Conservation (phyloP, 2,797 vertebrate species). For the Avahi laniger region DNA sequence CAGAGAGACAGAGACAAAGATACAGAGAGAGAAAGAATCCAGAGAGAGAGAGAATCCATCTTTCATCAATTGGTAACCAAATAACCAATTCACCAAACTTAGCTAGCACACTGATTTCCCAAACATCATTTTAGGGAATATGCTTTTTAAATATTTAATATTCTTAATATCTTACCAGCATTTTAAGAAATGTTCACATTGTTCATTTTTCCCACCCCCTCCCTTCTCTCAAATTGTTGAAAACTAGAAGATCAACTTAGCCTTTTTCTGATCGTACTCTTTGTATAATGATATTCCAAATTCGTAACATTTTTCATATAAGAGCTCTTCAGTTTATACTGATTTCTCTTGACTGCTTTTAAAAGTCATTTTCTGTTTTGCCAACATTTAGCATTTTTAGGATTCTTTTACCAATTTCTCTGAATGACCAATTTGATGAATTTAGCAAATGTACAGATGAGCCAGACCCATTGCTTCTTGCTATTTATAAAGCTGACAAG, state of each 20-base stretch:
- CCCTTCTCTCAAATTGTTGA: neutral
- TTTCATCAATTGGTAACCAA: neutral
- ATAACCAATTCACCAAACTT: neutral
- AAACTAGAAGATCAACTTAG: neutral
- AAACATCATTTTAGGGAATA: neutral
- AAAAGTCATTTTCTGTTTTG: slow-evolving; percentile 35
- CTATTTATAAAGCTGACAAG: slow-evolving; percentile 15
- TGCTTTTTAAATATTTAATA: neutral
- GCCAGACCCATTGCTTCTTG: neutral
- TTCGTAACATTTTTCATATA: neutral
- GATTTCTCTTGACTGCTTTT: slow-evolving; percentile 34
- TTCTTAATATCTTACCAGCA: neutral
- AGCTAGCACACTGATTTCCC: neutral
- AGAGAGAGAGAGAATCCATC: neutral
- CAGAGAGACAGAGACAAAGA: neutral
- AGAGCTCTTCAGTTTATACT: neutral
- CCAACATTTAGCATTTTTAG: slow-evolving; percentile 43
- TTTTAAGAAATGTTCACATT: neutral
- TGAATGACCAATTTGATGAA: slow-evolving; percentile 14
- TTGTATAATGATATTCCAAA: neutral
- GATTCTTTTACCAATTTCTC: slow-evolving; percentile 44
- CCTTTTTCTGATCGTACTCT: neutral
- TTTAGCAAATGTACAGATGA: slow-evolving; percentile 30
- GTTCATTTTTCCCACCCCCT: neutral
- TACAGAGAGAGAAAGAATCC: neutral